Base-by-base conservation (phyloP, 1,140 invertebrate genomes). In the Centruroides vittatus region DNA sequence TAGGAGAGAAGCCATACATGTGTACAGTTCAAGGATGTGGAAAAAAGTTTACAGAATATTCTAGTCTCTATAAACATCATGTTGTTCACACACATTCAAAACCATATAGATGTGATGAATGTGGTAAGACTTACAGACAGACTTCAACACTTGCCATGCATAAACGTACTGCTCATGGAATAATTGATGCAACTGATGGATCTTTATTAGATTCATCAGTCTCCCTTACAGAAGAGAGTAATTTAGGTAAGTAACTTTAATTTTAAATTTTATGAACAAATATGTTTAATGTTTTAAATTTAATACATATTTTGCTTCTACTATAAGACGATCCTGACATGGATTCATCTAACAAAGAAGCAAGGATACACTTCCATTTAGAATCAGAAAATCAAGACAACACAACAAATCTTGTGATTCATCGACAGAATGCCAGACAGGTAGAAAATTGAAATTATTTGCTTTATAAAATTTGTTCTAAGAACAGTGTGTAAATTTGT, bases 11-110 rank as follows among this genome's bases (percentile, higher is more conserved):
- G 61, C 76, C 76, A 3, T 77, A 76, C 66, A 71, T 74, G 3
- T 77, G 76, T 66, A 70, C 70, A 36, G 71, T 78, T 35, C 68
- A 81, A 72, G 81, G 79, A 58, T 86, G 84, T 73, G 78, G 78
- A 8, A 83, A 82, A 70, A 74, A 81, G 47, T 86, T 86, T 66
- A 86, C 84, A 3, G 84, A 86, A 69, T 86, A 86, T 70, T 86
- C 84, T 53, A 84, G 82, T 67, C 75, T 86, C 13, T 86, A 85
- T 69, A 86, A 86, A 71, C 84, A 86, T 72, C 80, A 84, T 70
- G 76, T 84, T 36, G 83, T 84, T 23, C 82, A 84, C 67, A 81
- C 80, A 5, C 78, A 81, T 59, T 74, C 77, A 59, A 82, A 81
- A 65, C 80, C 80, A 23, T 84, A 82, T 63, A 74, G 74, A 49